Evolutionary conservation across 23 tunicate genomes (phyloP).

Genomic region (Styela clava): DNA sequence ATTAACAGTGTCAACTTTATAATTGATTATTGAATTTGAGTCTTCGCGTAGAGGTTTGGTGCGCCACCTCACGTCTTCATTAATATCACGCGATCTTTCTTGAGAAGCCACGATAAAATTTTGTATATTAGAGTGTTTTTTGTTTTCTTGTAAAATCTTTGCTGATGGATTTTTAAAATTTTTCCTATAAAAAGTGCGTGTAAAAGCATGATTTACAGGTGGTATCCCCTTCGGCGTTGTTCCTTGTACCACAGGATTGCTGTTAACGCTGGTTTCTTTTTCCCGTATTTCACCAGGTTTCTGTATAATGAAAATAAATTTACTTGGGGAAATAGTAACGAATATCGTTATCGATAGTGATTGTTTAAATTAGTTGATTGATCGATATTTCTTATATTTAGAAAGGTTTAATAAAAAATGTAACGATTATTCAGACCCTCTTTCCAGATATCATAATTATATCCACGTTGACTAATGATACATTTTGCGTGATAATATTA

Average conservation of each 20-base stretch:
- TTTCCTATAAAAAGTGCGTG: background rate
- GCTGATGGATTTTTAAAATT: background rate
- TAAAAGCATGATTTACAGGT: too few species aligned
- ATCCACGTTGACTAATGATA: too few species aligned
- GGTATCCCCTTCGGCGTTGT: background rate
- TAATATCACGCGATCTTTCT: background rate
- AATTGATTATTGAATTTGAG: background rate
- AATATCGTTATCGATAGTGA: too few species aligned
- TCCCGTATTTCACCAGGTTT: background rate
- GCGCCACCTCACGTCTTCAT: background rate
- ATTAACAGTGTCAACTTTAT: background rate
- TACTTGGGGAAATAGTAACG: too few species aligned
- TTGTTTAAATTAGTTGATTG: too few species aligned
- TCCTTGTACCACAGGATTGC: background rate
- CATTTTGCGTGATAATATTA: too few species aligned
- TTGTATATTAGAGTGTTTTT: background rate
- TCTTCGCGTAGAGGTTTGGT: background rate
- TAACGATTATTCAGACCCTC: too few species aligned
- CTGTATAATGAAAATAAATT: too few species aligned
- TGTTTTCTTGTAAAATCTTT: background rate
- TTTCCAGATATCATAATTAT: too few species aligned
- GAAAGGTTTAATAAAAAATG: too few species aligned
- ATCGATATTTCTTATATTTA: too few species aligned
- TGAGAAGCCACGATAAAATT: background rate
- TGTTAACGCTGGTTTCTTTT: background rate